Evolutionary conservation across 2,113 vertebrate genomes (phyloP).

Genomic region (Callaeas wilsoni): DNA sequence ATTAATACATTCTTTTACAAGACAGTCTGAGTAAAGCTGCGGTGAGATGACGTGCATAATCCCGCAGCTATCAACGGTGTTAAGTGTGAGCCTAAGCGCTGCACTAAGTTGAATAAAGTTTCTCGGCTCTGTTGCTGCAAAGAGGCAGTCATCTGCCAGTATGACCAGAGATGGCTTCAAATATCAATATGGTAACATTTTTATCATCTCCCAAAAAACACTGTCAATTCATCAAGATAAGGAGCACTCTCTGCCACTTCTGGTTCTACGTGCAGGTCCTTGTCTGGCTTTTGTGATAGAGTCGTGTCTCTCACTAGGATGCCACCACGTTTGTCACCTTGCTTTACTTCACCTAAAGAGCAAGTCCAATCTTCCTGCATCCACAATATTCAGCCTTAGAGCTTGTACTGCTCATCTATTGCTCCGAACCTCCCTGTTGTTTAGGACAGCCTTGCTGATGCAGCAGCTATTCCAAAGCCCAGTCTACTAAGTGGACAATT

Average conservation of each 20-base stretch:
- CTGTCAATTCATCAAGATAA: neutral
- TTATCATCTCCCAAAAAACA: neutral
- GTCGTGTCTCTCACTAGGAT: neutral
- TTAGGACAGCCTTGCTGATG: neutral
- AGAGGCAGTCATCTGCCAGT: neutral
- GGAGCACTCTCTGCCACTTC: neutral
- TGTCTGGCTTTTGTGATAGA: neutral
- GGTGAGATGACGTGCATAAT: neutral
- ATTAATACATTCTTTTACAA: neutral
- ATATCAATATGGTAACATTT: neutral
- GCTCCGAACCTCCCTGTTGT: neutral
- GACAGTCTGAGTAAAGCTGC: neutral
- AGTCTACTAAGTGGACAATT: neutral
- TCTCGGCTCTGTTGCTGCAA: neutral
- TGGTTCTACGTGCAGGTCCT: neutral
- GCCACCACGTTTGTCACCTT: accelerated
- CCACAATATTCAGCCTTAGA: neutral
- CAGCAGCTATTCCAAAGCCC: neutral
- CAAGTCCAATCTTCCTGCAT: neutral
- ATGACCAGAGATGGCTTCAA: neutral
- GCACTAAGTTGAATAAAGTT: neutral
- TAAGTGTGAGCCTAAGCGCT: neutral
- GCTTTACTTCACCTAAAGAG: neutral
- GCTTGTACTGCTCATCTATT: neutral
- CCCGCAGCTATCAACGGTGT: neutral